Conservation (phyloP, 1,140 invertebrate genomes). For the Manduca sexta region DNA sequence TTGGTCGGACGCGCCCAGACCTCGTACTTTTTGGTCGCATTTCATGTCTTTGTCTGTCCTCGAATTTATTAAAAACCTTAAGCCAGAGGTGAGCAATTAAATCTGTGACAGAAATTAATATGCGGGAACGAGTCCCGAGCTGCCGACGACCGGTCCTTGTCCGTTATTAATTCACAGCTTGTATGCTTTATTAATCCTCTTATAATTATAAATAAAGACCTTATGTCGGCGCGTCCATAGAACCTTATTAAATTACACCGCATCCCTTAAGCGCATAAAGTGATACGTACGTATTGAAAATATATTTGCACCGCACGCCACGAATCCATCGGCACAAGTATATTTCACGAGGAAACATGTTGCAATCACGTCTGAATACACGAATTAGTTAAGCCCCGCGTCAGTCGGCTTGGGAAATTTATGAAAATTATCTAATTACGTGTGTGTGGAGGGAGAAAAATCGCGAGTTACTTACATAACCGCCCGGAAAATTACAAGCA, state of each 20-base stretch:
- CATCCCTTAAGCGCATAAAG: no score
- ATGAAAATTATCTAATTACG: constrained; percentile 68
- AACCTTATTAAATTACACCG: no score
- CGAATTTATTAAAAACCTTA: constrained; percentile 69
- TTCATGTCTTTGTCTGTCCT: constrained; percentile 53
- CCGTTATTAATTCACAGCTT: constrained; percentile 39
- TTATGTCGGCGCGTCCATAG: constrained; percentile 5
- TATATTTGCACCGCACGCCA: no score
- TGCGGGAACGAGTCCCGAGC: constrained; percentile 33
- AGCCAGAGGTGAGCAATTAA: constrained; percentile 68
- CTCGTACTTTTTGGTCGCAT: constrained; percentile 58
- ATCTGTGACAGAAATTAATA: constrained; percentile 67
- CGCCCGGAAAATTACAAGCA: constrained; percentile 65
- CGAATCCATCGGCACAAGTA: no score
- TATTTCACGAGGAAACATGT: no score
- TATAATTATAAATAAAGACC: constrained; percentile 19
- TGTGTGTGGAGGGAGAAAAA: constrained; percentile 64
- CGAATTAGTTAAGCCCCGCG: neutral
- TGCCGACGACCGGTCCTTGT: constrained; percentile 24
- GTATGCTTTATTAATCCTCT: constrained; percentile 43
- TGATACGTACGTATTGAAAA: no score
- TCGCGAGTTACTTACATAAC: constrained; percentile 65
- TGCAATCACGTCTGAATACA: no score
- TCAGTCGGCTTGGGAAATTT: constrained; percentile 25
- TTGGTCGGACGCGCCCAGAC: constrained; percentile 41